These are phyloP conservation scores for Heliothis peltigera DNA, from an alignment of 2,888 invertebrate species.

Conservation along the genomic window DNA sequence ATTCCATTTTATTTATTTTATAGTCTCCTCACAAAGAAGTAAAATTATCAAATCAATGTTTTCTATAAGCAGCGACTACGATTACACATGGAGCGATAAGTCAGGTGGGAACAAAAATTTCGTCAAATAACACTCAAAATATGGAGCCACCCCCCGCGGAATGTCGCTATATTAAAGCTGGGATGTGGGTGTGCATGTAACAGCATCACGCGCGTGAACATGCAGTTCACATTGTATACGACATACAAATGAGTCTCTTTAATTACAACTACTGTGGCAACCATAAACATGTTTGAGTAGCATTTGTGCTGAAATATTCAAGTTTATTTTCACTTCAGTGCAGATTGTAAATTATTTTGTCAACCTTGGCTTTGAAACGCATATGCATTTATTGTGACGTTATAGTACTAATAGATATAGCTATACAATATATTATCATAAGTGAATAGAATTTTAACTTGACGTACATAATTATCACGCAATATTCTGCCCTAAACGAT, in stretches of 20 bases:
- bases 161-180: neutral
- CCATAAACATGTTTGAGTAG: conserved; percentile 30
- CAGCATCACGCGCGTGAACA: conserved; percentile 13
- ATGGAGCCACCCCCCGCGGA: neutral
- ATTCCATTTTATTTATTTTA: too few relatives aligned
- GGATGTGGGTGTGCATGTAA: neutral
- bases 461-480: too few relatives aligned
- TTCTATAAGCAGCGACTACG: too few relatives aligned
- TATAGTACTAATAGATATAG: too few relatives aligned
- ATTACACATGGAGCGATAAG: too few relatives aligned
- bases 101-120: neutral
- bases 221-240: conserved; percentile 29
- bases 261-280: conserved; percentile 22
- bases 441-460: too few relatives aligned
- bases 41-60: too few relatives aligned
- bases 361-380: neutral
- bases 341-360: conserved; percentile 1
- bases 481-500: too few relatives aligned
- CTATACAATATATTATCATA: too few relatives aligned
- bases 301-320: conserved; percentile 19
- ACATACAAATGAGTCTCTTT: conserved; percentile 27
- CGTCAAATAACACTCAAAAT: conserved; percentile 4
- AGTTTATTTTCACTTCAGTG: conserved; percentile 14
- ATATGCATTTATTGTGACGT: conserved; percentile 1
- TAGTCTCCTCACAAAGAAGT: too few relatives aligned